Evolutionary conservation across 2,797 vertebrate species (phyloP).

Genomic region (Cynopterus sphinx): DNA sequence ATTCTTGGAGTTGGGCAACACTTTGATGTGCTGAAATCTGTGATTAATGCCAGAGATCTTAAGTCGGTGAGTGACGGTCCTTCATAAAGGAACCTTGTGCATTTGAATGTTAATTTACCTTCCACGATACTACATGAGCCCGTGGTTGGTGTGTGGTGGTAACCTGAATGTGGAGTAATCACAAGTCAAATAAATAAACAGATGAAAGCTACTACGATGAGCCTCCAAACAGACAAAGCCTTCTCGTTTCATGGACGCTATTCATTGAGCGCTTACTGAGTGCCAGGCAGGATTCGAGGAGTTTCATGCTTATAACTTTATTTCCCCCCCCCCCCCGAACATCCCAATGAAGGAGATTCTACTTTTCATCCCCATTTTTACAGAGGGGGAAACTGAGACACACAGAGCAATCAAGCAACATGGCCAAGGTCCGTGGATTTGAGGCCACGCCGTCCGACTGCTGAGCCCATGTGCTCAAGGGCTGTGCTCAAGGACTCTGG

Average conservation of each 20-base stretch:
- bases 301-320: not conserved
- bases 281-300: not conserved
- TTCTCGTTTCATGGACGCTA: not conserved
- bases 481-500: not conserved
- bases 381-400: not conserved
- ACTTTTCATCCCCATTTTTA: not conserved
- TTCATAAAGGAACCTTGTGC: not conserved
- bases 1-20: not conserved
- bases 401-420: not conserved
- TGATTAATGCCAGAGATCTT: conserved; percentile 27
- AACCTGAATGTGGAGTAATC: not conserved
- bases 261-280: not conserved
- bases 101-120: not conserved
- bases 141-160: not conserved
- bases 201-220: not conserved
- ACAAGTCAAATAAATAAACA: not conserved
- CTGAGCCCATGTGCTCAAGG: not conserved
- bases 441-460: too few species aligned
- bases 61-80: not conserved
- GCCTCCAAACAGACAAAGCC: not conserved
- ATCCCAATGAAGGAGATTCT: not conserved
- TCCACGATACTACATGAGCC: not conserved
- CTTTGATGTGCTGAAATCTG: not conserved
- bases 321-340: not conserved
- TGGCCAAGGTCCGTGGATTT: not conserved